A percentile compares a stretch with the other conserved stretches of the same genome.
These are phyloP conservation scores for Dryoscopus gambensis DNA, from an alignment of 2,113 vertebrate genomes.

Conservation along the genomic window DNA sequence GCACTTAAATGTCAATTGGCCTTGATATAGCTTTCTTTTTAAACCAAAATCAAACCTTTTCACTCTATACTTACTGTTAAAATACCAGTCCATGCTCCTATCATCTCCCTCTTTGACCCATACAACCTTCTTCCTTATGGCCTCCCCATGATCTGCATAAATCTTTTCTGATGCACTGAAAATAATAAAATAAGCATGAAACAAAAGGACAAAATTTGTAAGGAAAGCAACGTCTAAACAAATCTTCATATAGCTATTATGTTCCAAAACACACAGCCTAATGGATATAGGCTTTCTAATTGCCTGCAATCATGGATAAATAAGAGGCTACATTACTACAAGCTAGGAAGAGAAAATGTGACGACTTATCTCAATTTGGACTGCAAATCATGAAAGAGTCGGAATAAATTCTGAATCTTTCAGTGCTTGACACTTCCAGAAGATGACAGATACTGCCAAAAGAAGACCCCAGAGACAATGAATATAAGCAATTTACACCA, in stretches of 20 bases:
- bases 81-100: not conserved
- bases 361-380: not conserved
- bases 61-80: not conserved
- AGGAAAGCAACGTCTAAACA: not conserved
- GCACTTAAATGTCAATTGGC: not conserved
- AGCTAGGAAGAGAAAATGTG: not conserved
- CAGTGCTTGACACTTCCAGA: not conserved
- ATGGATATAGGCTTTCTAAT: constrained; percentile 6
- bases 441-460: not conserved
- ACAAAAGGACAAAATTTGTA: not conserved
- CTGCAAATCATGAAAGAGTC: not conserved
- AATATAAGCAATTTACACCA: not conserved
- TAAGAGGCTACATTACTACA: not conserved
- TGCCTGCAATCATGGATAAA: not conserved
- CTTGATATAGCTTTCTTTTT: not conserved
- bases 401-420: not conserved
- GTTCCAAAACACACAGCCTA: not conserved
- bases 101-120: not conserved
- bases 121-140: not conserved
- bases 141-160: not conserved
- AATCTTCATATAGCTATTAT: not conserved
- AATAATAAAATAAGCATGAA: not conserved
- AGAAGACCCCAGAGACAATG: not conserved
- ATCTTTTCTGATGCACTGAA: not conserved
- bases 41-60: not conserved